Base-by-base conservation (phyloP, 2,888 invertebrate species). In the Amorpha juglandis region DNA sequence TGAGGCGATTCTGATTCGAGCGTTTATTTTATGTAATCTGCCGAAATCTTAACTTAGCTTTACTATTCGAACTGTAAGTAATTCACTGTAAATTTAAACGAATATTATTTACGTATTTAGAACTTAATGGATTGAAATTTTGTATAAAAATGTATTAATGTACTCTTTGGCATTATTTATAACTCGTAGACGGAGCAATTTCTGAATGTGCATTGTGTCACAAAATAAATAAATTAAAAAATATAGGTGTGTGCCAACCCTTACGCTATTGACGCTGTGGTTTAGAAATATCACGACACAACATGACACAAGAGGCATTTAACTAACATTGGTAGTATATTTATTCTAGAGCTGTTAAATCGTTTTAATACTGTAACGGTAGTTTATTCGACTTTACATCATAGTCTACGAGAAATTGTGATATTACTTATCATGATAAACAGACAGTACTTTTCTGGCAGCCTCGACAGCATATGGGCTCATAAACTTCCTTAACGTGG, bases 401-500 rank as follows among this genome's bases (percentile, higher is more conserved):
- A 27, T 27, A 27, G 27, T 27, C 27, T 27, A 27, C 27, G 1
- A 27, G 27, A 3, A 27, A 27, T 27, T 27, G 4, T 27, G 2
- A 27, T 27, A 27, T 27, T 27, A 27, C 1, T 27, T 21, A 27
- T 12, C 8, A 52, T 58, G 42, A 12, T 42, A 58, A 58, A 42
- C 16, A 38, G 55, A 55, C 35, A 38, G 9, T 33, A 52, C 14
- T 12, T 58, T 19, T 58, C 16, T 42, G 50, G 9, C 19, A 19
- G 19, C 6, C 6, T 1, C 38, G 12, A 38, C 55, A 38, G 19
- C 58, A 58, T n/a, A n/a, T 19, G 58, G 19, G 58, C 38, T 16
- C 38, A 38, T 38, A 58, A 58, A 42, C 58, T 58, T 58, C 38
- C 55, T 19, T 58, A 42, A 74, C 70, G 70, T 66, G 70, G 68